Evolutionary conservation across 2,888 invertebrate species (phyloP).

Genomic region (Drosophila picticornis): DNA sequence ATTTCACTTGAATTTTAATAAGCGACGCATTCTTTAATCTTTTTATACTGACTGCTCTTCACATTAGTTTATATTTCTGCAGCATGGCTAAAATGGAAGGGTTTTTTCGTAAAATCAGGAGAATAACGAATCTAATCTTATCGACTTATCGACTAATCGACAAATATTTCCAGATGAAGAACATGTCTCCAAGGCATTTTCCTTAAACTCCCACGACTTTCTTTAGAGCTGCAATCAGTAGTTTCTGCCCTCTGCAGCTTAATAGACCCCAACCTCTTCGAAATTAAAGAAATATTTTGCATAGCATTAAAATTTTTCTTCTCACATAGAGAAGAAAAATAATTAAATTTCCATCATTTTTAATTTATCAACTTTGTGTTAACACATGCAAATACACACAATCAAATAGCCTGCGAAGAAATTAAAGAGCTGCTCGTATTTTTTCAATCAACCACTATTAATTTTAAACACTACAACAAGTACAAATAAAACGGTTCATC

Average conservation of each 20-base stretch:
- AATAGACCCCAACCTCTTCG: neutral
- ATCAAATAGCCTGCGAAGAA: constrained; percentile 26
- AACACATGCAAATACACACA: constrained; percentile 13
- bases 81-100: neutral
- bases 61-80: neutral
- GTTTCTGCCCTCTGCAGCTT: neutral
- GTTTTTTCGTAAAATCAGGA: neutral
- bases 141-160: too few relatives aligned
- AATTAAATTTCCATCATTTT: constrained; percentile 52
- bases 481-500: constrained; percentile 38
- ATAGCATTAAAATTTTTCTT: neutral
- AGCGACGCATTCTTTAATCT: neutral
- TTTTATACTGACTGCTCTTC: neutral
- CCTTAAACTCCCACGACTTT: neutral
- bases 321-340: constrained; percentile 7
- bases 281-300: neutral
- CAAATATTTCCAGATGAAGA: neutral
- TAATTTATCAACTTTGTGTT: constrained; percentile 50
- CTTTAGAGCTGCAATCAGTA: neutral
- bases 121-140: neutral
- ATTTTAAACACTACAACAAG: constrained; percentile 57
- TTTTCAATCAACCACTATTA: constrained; percentile 69
- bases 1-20: neutral
- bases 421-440: constrained; percentile 43
- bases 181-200: neutral